Conservation (phyloP, 2,888 invertebrate species). For the Cerastis leucographa region DNA sequence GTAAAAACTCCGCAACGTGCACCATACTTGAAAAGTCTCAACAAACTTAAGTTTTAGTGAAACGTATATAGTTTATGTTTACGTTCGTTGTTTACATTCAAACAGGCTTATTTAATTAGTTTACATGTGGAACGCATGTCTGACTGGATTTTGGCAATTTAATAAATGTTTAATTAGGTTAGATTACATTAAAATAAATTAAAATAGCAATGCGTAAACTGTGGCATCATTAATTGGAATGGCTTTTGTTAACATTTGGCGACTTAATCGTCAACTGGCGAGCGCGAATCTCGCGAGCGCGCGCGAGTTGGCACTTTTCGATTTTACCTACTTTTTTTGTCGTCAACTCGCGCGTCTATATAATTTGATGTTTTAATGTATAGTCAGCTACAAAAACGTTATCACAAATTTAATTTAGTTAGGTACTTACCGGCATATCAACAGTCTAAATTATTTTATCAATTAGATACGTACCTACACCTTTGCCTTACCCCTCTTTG, state of each 20-base stretch:
- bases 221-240: background rate
- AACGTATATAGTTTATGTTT: constrained; percentile 63
- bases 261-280: too few species aligned
- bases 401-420: too few species aligned
- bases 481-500: background rate
- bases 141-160: constrained; percentile 15
- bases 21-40: constrained; percentile 53
- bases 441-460: background rate
- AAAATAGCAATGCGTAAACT: background rate
- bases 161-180: constrained; percentile 17
- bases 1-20: constrained; percentile 47
- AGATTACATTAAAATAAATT: background rate
- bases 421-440: too few species aligned
- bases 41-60: constrained; percentile 55
- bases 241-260: too few species aligned
- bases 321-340: too few species aligned
- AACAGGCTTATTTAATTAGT: constrained; percentile 34
- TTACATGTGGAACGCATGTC: constrained; percentile 10
- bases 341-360: too few species aligned
- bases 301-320: too few species aligned
- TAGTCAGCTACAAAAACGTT: too few species aligned
- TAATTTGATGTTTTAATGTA: too few species aligned
- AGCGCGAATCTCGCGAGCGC: too few species aligned
- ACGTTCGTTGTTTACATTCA: constrained; percentile 61
- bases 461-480: background rate